These are phyloP conservation scores for Cephus nigrinus DNA, from an alignment of 2,888 invertebrate genomes.

Conservation along the genomic window DNA sequence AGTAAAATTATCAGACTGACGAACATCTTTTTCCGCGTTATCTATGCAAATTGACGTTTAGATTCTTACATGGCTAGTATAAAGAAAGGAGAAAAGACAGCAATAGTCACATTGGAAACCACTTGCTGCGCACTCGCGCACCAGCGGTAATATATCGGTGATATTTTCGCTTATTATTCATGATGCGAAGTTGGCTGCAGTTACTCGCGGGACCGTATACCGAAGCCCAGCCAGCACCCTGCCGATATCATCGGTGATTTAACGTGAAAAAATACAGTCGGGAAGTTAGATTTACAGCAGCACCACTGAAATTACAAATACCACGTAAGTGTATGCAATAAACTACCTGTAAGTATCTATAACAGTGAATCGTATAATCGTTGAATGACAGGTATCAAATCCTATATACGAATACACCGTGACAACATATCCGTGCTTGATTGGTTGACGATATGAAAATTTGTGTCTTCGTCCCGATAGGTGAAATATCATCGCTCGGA, in stretches of 20 bases:
- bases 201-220: conserved; percentile 13
- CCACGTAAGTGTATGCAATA: neutral
- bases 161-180: conserved; percentile 57
- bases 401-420: neutral
- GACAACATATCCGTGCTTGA: neutral
- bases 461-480: neutral
- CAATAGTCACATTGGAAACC: conserved; percentile 2
- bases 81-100: conserved; percentile 8
- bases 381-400: neutral
- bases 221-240: conserved; percentile 18
- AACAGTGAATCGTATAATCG: neutral
- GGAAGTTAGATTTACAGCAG: neutral
- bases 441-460: neutral
- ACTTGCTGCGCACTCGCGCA: conserved; percentile 21
- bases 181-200: conserved; percentile 50
- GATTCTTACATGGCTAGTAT: neutral
- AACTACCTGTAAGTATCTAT: neutral
- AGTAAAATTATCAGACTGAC: neutral
- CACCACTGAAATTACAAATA: neutral
- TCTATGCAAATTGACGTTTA: neutral
- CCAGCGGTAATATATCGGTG: conserved; percentile 24
- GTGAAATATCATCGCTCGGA: neutral
- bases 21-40: neutral
- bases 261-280: conserved; percentile 12
- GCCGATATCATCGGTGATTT: conserved; percentile 24